These are phyloP conservation scores for Hypotaenidia philippensis DNA, from an alignment of 2,797 vertebrate species.

Conservation along the genomic window DNA sequence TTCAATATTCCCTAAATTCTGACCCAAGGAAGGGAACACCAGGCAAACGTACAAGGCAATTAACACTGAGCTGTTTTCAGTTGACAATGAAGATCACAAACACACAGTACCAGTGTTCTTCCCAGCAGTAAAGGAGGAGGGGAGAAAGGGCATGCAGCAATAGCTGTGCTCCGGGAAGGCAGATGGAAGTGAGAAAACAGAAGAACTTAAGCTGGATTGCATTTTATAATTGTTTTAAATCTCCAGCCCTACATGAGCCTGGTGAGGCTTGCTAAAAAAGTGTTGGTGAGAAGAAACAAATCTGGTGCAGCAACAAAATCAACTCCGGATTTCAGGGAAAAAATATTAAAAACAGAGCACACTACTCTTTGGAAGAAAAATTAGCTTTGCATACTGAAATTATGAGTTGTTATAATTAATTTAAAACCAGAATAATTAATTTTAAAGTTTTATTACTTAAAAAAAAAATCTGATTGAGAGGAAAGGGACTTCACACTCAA, in stretches of 20 bases:
- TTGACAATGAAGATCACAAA: not conserved
- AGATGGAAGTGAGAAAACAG: constrained; percentile 10
- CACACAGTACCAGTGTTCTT: not conserved
- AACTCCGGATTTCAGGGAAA: not conserved
- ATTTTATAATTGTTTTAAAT: constrained; percentile 17
- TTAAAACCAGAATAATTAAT: not conserved
- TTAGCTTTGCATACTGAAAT: not conserved
- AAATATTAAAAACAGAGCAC: not conserved
- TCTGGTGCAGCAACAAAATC: not conserved
- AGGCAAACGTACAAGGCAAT: not conserved
- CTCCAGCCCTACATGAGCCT: not conserved
- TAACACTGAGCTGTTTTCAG: not conserved
- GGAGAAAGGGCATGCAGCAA: not conserved
- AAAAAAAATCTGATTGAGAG: not conserved
- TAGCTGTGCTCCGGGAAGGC: not conserved
- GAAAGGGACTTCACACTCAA: not conserved
- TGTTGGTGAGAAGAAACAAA: not conserved
- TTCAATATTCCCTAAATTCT: not conserved
- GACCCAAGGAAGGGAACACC: not conserved
- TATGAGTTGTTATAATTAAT: not conserved
- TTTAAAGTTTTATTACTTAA: not conserved
- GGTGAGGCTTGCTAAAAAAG: not conserved
- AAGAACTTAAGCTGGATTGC: not conserved
- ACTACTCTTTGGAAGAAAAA: not conserved
- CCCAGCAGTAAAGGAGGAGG: not conserved